A percentile compares a stretch with the other conserved stretches of the same genome.
These are phyloP conservation scores for Callopanchax toddi DNA, from an alignment of 2,113 vertebrate species.

Conservation along the genomic window DNA sequence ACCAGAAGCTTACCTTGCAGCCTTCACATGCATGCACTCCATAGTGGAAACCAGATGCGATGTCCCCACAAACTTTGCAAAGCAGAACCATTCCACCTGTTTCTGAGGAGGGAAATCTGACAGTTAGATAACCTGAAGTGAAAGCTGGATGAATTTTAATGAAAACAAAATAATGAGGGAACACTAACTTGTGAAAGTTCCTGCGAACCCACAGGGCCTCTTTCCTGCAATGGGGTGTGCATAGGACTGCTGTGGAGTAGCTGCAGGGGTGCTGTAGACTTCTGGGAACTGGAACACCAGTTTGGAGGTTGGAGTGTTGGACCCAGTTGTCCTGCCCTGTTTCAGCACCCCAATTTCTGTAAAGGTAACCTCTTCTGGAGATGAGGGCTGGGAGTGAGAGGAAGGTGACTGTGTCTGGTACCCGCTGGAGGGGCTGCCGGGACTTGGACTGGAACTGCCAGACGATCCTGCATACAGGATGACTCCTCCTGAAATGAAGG, in stretches of 20 bases:
- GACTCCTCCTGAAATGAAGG: constrained; percentile 69
- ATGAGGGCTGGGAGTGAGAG: constrained; percentile 82
- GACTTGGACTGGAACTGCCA: constrained; percentile 78
- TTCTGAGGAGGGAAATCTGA: constrained; percentile 60
- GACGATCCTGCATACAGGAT: constrained; percentile 81
- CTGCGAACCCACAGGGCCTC: constrained; percentile 72
- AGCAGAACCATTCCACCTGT: constrained; percentile 84
- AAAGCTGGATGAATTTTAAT: neutral
- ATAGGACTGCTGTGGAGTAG: constrained; percentile 68
- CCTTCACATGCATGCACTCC: constrained; percentile 86
- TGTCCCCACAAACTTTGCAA: constrained; percentile 85
- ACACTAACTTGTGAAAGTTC: constrained; percentile 80
- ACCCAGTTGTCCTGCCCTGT: constrained; percentile 42
- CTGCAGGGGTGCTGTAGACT: constrained; percentile 61
- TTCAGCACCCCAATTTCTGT: constrained; percentile 79
- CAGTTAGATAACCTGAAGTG: constrained; percentile 1
- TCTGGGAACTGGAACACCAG: constrained; percentile 83
- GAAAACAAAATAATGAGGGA: neutral
- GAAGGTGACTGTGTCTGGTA: constrained; percentile 83
- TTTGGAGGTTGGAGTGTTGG: constrained; percentile 70
- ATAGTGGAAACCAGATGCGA: constrained; percentile 85
- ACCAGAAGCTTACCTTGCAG: constrained; percentile 78
- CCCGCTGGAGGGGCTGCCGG: constrained; percentile 83
- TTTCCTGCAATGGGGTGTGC: constrained; percentile 75
- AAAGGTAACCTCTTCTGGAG: constrained; percentile 82